These are phyloP conservation scores for Adrianichthys oophorus DNA, from an alignment of 2,797 vertebrate genomes.

Conservation along the genomic window DNA sequence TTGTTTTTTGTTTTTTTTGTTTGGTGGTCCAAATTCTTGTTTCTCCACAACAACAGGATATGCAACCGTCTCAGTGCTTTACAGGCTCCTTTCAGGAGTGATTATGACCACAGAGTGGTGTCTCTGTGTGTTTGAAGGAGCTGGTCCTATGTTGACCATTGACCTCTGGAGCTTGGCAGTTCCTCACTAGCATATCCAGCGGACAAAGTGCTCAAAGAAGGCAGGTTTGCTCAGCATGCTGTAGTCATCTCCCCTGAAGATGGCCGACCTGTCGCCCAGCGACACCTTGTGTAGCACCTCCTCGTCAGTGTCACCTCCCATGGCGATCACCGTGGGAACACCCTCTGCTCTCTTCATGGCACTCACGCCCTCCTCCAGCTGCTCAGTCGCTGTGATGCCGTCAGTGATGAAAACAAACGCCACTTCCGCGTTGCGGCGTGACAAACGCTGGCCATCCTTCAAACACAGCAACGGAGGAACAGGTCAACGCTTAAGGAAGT, in stretches of 20 bases:
- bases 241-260: conserved; percentile 89
- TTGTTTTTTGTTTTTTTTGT: conserved; percentile 23
- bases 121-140: conserved; percentile 34
- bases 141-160: conserved; percentile 40
- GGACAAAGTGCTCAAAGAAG: conserved; percentile 93
- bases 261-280: conserved; percentile 86
- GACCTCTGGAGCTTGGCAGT: conserved; percentile 49
- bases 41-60: conserved; percentile 32
- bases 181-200: conserved; percentile 93
- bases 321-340: conserved; percentile 88
- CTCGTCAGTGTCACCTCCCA: conserved; percentile 87
- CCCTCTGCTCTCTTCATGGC: conserved; percentile 91
- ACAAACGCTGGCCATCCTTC: conserved; percentile 40
- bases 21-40: conserved; percentile 9
- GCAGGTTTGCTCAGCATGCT: conserved; percentile 78
- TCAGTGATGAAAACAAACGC: conserved; percentile 95
- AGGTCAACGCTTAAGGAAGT: not conserved
- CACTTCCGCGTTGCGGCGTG: conserved; percentile 89
- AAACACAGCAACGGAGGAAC: conserved; percentile 18
- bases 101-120: conserved; percentile 28
- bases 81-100: conserved; percentile 39
- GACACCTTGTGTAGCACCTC: conserved; percentile 87
- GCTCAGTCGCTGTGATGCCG: conserved; percentile 84
- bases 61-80: conserved; percentile 42
- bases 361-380: conserved; percentile 86